Base-by-base conservation (phyloP, 2,797 vertebrate genomes). In the Smutsia temminckii region DNA sequence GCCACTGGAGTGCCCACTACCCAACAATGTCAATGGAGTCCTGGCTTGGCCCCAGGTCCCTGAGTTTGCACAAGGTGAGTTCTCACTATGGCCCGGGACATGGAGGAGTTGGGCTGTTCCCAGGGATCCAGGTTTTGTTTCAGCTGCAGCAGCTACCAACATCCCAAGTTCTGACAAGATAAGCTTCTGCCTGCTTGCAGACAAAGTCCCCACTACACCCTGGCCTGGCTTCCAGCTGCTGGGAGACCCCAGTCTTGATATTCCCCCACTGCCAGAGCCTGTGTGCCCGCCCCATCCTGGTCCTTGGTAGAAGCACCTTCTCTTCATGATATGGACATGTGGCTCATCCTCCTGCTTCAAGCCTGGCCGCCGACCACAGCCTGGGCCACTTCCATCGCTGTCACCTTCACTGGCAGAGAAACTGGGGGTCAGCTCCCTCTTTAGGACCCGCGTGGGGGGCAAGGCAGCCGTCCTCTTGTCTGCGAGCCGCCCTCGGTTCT, bases 401-500 rank as follows among this genome's bases (percentile, higher is more conserved):
- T 99, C 99, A 97, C 99, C 99, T 87, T 99, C 99, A 8, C 99
- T 99, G 34, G 97, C 96, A 3, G 98, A 99, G 98, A 99, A 99
- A 94, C 99, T 96, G 6, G 99, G 99, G 96, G 98, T 98, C 98
- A 99, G 98, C 98, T 99, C 99, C 97, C 99, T 99, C 98, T 99
- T 99, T 61, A 99, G 99, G 96, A 99, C 98, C 81, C 99, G 98
- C 95, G 98, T 99, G 25, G 99, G 99, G 25, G 99, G 99, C 85
- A 99, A 98, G 34, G 99, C 99, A 85, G 99, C 99, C 0, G 99
- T 99, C 93, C 99, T 99, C 98, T 99, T 99, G 98, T 99, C 99
- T 46, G 99, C 99, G 98, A 99, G 98, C 80, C 99, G 99, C 63
- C 99, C 99, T 85, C 99, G 99, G 98, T 99, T 99, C 99, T 99